These are phyloP conservation scores for Hippocampus zosterae DNA, from an alignment of 2,113 vertebrate genomes.

Conservation along the genomic window DNA sequence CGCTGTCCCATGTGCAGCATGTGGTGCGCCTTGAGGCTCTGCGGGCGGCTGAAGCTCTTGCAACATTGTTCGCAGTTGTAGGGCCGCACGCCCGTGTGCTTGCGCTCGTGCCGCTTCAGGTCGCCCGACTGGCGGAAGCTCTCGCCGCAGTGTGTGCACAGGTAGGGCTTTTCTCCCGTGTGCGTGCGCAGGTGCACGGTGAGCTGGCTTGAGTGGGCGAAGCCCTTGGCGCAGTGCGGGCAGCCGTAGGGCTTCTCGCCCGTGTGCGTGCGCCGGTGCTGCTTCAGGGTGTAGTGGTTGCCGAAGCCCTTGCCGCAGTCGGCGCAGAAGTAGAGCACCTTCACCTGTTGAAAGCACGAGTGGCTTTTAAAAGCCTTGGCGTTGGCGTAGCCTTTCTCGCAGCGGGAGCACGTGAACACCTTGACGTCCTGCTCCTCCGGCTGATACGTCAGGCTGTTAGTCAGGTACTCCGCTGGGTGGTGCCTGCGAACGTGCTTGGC, in stretches of 20 bases:
- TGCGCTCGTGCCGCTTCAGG: conserved; percentile 73
- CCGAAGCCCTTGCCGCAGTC: conserved; percentile 73
- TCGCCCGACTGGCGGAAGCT: conserved; percentile 76
- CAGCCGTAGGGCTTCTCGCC: conserved; percentile 72
- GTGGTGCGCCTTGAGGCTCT: conserved; percentile 75
- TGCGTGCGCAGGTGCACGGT: conserved; percentile 74
- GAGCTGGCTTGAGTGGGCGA: conserved; percentile 68
- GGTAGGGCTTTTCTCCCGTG: conserved; percentile 75
- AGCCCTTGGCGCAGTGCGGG: conserved; percentile 70
- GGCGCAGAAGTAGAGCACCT: conserved; percentile 66
- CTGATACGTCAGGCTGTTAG: conserved; percentile 13
- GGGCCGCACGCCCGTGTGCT: conserved; percentile 73
- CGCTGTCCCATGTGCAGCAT: conserved; percentile 73
- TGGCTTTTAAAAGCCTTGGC: conserved; percentile 62
- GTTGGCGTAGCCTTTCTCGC: conserved; percentile 49
- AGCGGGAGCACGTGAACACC: conserved; percentile 50
- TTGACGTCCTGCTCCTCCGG: conserved; percentile 10
- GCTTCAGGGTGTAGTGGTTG: conserved; percentile 69
- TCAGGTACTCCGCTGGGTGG: conserved; percentile 62
- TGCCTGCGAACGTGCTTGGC: conserved; percentile 72
- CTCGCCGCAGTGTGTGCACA: conserved; percentile 76
- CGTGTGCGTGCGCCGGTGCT: conserved; percentile 73
- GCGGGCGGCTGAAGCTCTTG: conserved; percentile 74
- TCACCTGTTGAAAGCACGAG: conserved; percentile 61
- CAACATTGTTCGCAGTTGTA: conserved; percentile 68